These are phyloP conservation scores for Dynastes grantii DNA, from an alignment of 2,888 invertebrate species.

Conservation along the genomic window DNA sequence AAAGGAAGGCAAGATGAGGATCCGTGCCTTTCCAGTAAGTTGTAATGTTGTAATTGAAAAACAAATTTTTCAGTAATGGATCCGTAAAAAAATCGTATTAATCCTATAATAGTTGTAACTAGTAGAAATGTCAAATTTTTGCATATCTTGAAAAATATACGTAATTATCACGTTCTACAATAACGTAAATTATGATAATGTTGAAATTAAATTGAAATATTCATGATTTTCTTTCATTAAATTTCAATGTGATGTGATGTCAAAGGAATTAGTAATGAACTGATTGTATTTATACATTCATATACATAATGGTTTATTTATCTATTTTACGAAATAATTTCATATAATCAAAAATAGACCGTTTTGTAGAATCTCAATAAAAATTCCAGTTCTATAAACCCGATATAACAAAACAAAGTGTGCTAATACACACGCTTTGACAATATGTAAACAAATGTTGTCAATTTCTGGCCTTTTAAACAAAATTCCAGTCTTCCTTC, in stretches of 20 bases:
- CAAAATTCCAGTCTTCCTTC: constrained; percentile 53
- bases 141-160: constrained; percentile 28
- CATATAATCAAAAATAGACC: background rate
- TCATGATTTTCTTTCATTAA: constrained; percentile 14
- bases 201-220: constrained; percentile 24
- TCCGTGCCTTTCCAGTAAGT: constrained; percentile 98
- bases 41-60: constrained; percentile 15
- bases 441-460: constrained; percentile 52
- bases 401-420: constrained; percentile 44
- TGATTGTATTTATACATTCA: background rate
- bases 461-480: constrained; percentile 54
- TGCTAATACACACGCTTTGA: constrained; percentile 42
- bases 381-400: background rate
- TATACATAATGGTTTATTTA: constrained; percentile 15
- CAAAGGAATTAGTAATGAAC: constrained; percentile 35
- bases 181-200: constrained; percentile 19
- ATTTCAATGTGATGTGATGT: constrained; percentile 34
- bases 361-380: constrained; percentile 1
- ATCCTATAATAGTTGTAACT: constrained; percentile 21
- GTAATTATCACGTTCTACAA: background rate
- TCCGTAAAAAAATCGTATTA: constrained; percentile 2
- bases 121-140: constrained; percentile 43
- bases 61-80: constrained; percentile 31
- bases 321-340: background rate
- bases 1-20: constrained; percentile 97